phyloP scores from a whole-genome alignment of 1,140 invertebrate genomes.

The Aphaenogaster rudis region DNA sequence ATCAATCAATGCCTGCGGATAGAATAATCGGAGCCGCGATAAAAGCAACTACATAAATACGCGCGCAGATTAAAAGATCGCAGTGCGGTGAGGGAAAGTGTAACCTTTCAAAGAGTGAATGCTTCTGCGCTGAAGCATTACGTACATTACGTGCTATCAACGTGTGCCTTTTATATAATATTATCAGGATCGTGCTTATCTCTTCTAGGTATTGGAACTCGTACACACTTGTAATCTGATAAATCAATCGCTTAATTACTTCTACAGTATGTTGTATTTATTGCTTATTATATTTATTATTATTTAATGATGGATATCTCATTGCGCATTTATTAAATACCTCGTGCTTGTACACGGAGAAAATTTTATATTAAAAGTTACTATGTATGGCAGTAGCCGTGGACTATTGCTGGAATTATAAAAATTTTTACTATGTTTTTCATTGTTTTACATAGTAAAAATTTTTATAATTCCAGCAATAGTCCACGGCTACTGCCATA shows the following conservation, averaged over 20 bases:
- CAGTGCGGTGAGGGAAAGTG: not conserved
- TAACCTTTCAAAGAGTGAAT: not conserved
- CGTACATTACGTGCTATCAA: not conserved
- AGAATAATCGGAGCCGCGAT: not conserved
- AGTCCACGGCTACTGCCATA: too few species aligned
- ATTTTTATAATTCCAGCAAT: too few species aligned
- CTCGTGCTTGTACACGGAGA: too few species aligned
- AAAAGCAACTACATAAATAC: not conserved
- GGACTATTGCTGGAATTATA: too few species aligned
- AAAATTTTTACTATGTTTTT: too few species aligned
- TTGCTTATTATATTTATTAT: not conserved
- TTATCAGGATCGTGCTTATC: conserved; percentile 18
- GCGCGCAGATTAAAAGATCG: not conserved
- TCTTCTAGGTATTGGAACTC: not conserved
- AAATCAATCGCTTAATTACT: not conserved
- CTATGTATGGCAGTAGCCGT: too few species aligned
- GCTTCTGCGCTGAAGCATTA: not conserved
- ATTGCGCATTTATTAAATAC: not conserved
- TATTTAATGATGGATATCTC: not conserved
- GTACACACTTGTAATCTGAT: not conserved
- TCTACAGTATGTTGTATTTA: not conserved
- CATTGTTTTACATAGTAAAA: too few species aligned
- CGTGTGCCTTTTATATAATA: not conserved
- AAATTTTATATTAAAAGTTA: too few species aligned
- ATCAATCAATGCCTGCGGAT: not conserved